Evolutionary conservation across 2,797 vertebrate genomes (phyloP).

Genomic region (Sardinella longiceps): DNA sequence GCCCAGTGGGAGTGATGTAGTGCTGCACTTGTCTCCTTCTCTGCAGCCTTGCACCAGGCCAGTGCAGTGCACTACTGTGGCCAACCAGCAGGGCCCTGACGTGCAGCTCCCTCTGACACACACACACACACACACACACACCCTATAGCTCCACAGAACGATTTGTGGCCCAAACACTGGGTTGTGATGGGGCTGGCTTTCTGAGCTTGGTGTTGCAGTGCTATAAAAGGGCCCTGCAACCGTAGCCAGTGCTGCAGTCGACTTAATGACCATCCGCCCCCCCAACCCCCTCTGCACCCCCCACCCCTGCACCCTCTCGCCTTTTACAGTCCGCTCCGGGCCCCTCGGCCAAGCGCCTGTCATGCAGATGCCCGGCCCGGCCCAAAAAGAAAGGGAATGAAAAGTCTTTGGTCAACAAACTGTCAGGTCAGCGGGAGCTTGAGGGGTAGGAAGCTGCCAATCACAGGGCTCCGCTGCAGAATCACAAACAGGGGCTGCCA

Average conservation of each 20-base stretch:
- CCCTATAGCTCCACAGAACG: too few relatives aligned
- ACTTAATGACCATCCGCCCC: neutral
- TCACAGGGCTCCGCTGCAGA: neutral
- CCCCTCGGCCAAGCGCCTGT: neutral
- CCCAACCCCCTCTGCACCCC: neutral
- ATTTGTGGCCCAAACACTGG: too few relatives aligned
- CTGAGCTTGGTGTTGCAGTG: neutral
- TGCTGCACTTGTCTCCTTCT: too few relatives aligned
- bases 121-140: too few relatives aligned
- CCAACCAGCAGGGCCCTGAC: too few relatives aligned
- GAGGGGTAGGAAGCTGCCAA: neutral
- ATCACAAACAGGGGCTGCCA: neutral
- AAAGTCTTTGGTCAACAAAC: slow-evolving; percentile 1
- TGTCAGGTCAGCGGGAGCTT: neutral
- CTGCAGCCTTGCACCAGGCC: too few relatives aligned
- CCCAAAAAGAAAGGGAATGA: neutral
- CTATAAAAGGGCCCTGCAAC: neutral
- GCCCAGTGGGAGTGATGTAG: too few relatives aligned
- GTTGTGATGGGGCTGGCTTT: neutral
- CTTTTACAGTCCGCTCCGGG: neutral
- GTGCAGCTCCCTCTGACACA: too few relatives aligned
- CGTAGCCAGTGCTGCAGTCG: neutral
- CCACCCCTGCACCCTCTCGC: neutral
- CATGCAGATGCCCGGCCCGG: neutral
- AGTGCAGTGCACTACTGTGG: too few relatives aligned